Percentiles rank a stretch among this genome's conserved stretches.
Conservation (phyloP, 30 jellyfish, hydroid and myxozoan species). For the Catostylus mosaicus region DNA sequence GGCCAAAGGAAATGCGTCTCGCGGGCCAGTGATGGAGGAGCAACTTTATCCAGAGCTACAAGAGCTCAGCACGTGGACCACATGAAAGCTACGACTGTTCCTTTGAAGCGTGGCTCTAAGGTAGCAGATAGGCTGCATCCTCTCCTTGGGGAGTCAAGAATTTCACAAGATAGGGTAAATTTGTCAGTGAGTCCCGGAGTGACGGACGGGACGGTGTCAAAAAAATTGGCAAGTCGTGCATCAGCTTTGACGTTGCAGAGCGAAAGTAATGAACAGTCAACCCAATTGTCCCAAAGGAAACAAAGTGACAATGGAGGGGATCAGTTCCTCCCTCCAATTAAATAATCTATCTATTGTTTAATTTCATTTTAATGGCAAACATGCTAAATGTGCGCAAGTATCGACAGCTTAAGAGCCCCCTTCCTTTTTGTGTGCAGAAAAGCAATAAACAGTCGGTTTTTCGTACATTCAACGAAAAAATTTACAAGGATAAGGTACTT, state of each 20-base stretch:
- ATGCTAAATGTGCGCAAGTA: too few relatives aligned
- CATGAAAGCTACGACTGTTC: conserved; percentile 25
- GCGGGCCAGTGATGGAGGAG: conserved; percentile 42
- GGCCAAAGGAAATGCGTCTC: conserved; percentile 47
- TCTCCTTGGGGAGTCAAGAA: conserved; percentile 29
- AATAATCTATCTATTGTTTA: conserved; percentile 5
- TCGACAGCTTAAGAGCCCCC: too few relatives aligned
- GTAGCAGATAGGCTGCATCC: conserved; percentile 67
- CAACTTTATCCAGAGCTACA: conserved; percentile 16
- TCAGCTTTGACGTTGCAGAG: conserved; percentile 57
- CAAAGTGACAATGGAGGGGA: conserved; percentile 49
- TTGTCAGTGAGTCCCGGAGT: background rate
- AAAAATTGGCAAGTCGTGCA: conserved; percentile 37
- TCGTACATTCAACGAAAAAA: too few relatives aligned
- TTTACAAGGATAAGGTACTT: too few relatives aligned
- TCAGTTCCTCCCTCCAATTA: conserved; percentile 77
- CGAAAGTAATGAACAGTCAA: conserved; percentile 29
- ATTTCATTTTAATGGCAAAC: background rate
- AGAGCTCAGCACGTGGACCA: conserved; percentile 25
- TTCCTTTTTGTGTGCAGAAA: too few relatives aligned
- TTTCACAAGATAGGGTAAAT: conserved; percentile 27
- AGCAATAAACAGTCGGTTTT: too few relatives aligned
- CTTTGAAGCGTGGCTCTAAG: conserved; percentile 55
- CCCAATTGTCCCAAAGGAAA: conserved; percentile 16
- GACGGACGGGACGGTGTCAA: conserved; percentile 18